Base-by-base conservation (phyloP, 2,113 vertebrate species). In the Dryoscopus gambensis region DNA sequence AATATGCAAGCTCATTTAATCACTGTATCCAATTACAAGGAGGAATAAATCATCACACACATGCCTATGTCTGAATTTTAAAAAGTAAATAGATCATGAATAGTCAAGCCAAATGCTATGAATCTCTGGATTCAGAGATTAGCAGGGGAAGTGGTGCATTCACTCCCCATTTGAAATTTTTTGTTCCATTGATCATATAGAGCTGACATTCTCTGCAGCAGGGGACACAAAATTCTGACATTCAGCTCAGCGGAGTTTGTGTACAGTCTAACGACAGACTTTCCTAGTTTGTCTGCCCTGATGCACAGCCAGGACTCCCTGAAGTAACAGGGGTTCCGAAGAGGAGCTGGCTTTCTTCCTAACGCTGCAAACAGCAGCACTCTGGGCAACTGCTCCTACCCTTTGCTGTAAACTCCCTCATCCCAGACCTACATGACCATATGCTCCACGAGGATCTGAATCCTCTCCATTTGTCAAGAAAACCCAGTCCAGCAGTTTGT, bases 1-100 rank as follows among this genome's bases (percentile, higher is more conserved):
- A 91, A 94, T 91, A 89, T 56, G 60, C 86, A 91, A 94, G 86
- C 79, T 95, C 92, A 82, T 94, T 94, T 97, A 97, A 95, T 94
- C 93, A 91, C 91, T 68, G 52, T 78, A 95, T 95, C 69, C 77
- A 96, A 95, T 96, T 97, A 95, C 73, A 95, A 88, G 75, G 46
- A 89, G 91, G 80, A 92, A 95, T 96, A 95, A 89, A 96, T 95
- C 91, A 92, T 67, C 83, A 87, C 69, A 68, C 59, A 78, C 77
- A 60, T 37, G 80, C 60, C 59, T 89, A 84, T 18, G 60, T 37
- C 92, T 90, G 86, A 92, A 97, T 96, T 95, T 92, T 91, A 82
- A 95, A 82, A 92, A 62, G 80, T 89, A 95, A 91, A 94, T 82
- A 92, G 82, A 93, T 89, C 84, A 87, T n/a, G 80, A 93, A 87